Conservation (phyloP, 2,113 vertebrate species). For the Cepphus grylle region DNA sequence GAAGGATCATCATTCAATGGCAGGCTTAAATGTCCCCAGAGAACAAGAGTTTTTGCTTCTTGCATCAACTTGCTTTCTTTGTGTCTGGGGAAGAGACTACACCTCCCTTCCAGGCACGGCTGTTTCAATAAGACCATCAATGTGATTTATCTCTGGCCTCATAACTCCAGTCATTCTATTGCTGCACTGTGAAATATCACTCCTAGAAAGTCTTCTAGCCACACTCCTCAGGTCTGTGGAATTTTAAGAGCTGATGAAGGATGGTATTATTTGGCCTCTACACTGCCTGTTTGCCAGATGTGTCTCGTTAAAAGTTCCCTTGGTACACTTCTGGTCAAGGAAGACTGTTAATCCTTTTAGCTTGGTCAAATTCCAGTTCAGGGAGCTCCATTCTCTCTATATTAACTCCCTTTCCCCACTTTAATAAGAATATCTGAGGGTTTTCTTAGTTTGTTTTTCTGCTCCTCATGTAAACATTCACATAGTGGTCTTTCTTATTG, state of each 20-base stretch:
- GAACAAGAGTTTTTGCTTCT: conserved; percentile 3
- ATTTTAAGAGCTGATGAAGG: conserved; percentile 44
- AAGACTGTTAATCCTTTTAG: conserved; percentile 39
- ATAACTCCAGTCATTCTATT: conserved; percentile 51
- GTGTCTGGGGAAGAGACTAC: neutral
- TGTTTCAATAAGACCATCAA: conserved; percentile 33
- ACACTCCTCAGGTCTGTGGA: neutral
- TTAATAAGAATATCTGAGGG: neutral
- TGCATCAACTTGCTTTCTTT: conserved; percentile 19
- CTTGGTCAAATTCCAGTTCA: conserved; percentile 43
- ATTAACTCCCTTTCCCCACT: neutral
- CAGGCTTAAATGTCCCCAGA: conserved; percentile 6
- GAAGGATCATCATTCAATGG: neutral
- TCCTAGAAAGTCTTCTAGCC: conserved; percentile 18
- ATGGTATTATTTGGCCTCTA: neutral
- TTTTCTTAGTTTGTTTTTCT: neutral
- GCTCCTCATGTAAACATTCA: neutral
- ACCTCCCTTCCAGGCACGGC: neutral
- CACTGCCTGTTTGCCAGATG: neutral
- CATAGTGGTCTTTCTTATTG: neutral
- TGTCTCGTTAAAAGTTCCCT: conserved; percentile 30
- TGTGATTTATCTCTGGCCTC: conserved; percentile 51
- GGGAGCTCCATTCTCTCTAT: neutral
- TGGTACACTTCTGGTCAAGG: neutral
- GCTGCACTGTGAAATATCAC: conserved; percentile 42